phyloP scores from a whole-genome alignment of 1,140 invertebrate species.

The Nasonia longicornis region DNA sequence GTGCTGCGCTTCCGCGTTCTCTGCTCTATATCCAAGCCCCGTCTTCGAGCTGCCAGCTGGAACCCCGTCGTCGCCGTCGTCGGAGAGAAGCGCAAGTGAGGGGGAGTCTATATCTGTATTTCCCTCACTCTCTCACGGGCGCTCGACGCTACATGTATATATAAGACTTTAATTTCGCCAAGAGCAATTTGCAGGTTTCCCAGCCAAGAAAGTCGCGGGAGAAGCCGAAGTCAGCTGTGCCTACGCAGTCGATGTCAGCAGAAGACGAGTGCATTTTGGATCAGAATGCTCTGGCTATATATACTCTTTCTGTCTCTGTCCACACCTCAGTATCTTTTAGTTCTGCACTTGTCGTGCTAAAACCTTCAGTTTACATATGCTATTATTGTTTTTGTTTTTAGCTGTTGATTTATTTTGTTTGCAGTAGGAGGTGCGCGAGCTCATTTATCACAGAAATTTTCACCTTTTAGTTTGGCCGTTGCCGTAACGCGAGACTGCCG shows the following conservation, averaged over 20 bases:
- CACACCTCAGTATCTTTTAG: conserved; percentile 36
- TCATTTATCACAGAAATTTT: conserved; percentile 16
- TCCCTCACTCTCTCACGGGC: neutral
- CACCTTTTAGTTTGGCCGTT: conserved; percentile 11
- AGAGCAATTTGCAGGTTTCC: conserved; percentile 54
- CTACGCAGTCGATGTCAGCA: conserved; percentile 13
- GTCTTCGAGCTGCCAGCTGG: conserved; percentile 23
- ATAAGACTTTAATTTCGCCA: conserved; percentile 50
- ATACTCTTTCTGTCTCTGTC: neutral
- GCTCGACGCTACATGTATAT: conserved; percentile 20
- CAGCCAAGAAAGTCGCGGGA: conserved; percentile 24
- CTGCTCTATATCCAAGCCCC: conserved; percentile 34
- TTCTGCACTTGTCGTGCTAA: neutral
- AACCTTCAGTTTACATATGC: neutral
- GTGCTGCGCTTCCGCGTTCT: conserved; percentile 16
- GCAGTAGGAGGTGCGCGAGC: neutral
- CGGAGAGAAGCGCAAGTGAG: neutral
- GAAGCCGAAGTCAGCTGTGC: conserved; percentile 36
- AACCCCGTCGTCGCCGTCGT: too few species aligned
- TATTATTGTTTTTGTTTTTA: neutral
- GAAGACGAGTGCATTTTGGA: neutral
- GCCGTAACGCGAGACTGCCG: neutral
- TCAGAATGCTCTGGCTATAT: conserved; percentile 11
- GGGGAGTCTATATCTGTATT: neutral
- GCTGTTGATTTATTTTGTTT: neutral